phyloP scores from a whole-genome alignment of 1,140 invertebrate genomes.

The Meloidogyne floridensis region DNA sequence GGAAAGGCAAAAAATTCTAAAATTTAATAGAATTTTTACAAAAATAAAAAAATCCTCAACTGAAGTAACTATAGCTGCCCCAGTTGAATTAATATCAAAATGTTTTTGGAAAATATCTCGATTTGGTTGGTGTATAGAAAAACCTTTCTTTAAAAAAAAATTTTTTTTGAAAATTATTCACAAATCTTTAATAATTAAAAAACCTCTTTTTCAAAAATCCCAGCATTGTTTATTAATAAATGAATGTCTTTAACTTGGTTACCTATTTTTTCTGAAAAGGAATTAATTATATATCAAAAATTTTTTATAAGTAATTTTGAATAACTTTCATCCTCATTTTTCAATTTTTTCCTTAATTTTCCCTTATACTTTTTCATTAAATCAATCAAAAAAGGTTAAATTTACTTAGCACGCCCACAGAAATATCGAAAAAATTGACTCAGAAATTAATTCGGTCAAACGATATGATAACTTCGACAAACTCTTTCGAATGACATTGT shows the following conservation, averaged over 20 bases:
- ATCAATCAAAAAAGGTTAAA: no score
- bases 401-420: no score
- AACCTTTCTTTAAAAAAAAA: slow-evolving; percentile 31
- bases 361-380: no score
- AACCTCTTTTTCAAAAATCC: slow-evolving; percentile 33
- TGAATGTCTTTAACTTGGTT: slow-evolving; percentile 32
- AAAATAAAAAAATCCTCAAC: slow-evolving; percentile 25
- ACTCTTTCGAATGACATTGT: no score
- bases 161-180: no score
- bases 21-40: not conserved
- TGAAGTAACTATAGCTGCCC: slow-evolving; percentile 28
- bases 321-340: no score
- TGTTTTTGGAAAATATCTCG: slow-evolving; percentile 22
- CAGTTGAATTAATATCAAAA: slow-evolving; percentile 44
- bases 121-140: slow-evolving; percentile 30
- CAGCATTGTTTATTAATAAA: slow-evolving; percentile 47
- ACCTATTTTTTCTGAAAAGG: not conserved
- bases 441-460: no score
- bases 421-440: no score
- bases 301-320: no score
- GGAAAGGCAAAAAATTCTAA: slow-evolving; percentile 34
- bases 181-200: not conserved
- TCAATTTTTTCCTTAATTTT: no score
- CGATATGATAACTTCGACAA: no score
- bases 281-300: no score